Evolutionary conservation across 2,797 vertebrate genomes (phyloP).

Genomic region (Catamblyrhynchus diadema): DNA sequence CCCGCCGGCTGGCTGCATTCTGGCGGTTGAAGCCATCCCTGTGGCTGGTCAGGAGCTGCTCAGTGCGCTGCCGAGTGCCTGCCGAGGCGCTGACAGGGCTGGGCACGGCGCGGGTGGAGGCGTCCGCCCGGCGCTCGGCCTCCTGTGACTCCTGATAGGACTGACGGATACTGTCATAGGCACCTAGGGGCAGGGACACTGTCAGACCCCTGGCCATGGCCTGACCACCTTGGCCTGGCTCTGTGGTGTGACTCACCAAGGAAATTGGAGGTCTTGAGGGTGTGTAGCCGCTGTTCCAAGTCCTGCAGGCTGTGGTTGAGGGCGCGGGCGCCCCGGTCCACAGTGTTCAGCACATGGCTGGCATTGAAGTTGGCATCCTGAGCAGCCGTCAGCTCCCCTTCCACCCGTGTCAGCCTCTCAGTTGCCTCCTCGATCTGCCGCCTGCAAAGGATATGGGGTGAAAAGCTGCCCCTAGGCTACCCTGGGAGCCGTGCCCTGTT

Average conservation of each 20-base stretch:
- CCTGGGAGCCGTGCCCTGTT: fast-evolving
- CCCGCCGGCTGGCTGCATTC: constrained; percentile 85
- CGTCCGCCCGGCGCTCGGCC: constrained; percentile 83
- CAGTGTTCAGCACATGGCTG: constrained; percentile 83
- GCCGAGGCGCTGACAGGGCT: constrained; percentile 85
- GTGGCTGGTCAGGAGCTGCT: constrained; percentile 80
- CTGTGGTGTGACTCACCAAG: constrained; percentile 75
- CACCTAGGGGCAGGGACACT: constrained; percentile 73
- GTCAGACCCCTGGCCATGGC: fast-evolving
- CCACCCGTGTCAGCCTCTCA: constrained; percentile 85
- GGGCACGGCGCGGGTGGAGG: constrained; percentile 77
- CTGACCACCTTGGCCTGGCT: fast-evolving
- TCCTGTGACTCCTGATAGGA: constrained; percentile 83
- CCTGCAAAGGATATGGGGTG: constrained; percentile 64
- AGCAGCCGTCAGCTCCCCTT: constrained; percentile 84
- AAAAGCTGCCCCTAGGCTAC: background rate
- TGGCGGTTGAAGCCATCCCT: constrained; percentile 88
- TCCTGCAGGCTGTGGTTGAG: constrained; percentile 87
- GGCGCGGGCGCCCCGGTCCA: constrained; percentile 86
- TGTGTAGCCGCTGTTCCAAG: constrained; percentile 82
- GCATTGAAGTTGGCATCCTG: constrained; percentile 92
- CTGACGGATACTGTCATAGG: constrained; percentile 90
- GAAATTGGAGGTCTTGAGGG: constrained; percentile 95
- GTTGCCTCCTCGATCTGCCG: constrained; percentile 87
- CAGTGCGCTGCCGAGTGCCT: constrained; percentile 80